Percentiles rank a stretch among this genome's conserved stretches.
Conservation (phyloP, 2,888 invertebrate genomes). For the Morpho helenor region DNA sequence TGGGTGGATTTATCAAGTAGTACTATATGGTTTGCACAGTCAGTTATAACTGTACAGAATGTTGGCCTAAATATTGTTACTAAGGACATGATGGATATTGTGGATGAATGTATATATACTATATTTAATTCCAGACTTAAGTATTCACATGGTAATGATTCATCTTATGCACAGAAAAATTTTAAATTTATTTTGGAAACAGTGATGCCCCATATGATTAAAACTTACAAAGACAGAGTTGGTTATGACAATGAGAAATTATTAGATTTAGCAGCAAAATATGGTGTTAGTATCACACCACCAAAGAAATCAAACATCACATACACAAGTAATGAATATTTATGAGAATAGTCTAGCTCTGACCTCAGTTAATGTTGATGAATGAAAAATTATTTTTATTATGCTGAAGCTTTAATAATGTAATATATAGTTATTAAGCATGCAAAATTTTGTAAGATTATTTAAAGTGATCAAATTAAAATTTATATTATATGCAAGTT, state of each 20-base stretch:
- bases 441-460: conserved; percentile 75
- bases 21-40: conserved; percentile 88
- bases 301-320: conserved; percentile 81
- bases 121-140: conserved; percentile 87
- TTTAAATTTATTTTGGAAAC: conserved; percentile 84
- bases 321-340: conserved; percentile 83
- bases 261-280: conserved; percentile 72
- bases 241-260: conserved; percentile 80
- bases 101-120: conserved; percentile 85
- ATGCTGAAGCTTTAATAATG: conserved; percentile 77
- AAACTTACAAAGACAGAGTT: conserved; percentile 79
- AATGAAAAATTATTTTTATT: conserved; percentile 67
- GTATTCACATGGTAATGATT: conserved; percentile 66
- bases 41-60: conserved; percentile 85
- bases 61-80: conserved; percentile 88
- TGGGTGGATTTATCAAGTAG: conserved; percentile 89
- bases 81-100: conserved; percentile 84
- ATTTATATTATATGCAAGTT: conserved; percentile 75
- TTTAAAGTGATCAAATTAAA: conserved; percentile 75
- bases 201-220: conserved; percentile 81
- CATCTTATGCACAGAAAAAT: conserved; percentile 80
- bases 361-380: conserved; percentile 39
- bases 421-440: conserved; percentile 74
- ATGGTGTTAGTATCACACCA: conserved; percentile 71
- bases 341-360: conserved; percentile 63